These are phyloP conservation scores for Rhysida immarginata DNA, from an alignment of 1,140 invertebrate species.

Conservation along the genomic window DNA sequence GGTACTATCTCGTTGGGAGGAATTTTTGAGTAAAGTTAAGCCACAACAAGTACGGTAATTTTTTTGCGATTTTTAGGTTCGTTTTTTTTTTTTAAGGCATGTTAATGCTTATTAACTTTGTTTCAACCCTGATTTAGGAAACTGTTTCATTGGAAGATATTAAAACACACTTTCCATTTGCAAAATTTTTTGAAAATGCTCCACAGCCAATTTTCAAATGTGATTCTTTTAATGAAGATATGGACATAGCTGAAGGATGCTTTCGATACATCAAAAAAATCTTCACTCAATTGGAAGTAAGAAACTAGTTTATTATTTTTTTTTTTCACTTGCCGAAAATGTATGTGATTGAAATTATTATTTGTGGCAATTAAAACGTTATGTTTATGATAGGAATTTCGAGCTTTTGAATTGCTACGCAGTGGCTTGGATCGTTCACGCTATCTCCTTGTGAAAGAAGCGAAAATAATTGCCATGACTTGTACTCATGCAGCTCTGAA, in stretches of 20 bases:
- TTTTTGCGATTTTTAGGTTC: too few relatives aligned
- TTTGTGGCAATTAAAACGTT: too few relatives aligned
- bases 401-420: constrained; percentile 84
- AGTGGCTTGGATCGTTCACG: constrained; percentile 89
- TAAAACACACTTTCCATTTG: constrained; percentile 75
- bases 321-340: not conserved
- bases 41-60: too few relatives aligned
- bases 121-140: too few relatives aligned
- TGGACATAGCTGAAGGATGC: constrained; percentile 82
- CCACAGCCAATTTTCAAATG: constrained; percentile 82
- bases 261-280: constrained; percentile 91
- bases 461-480: constrained; percentile 99
- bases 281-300: constrained; percentile 77
- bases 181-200: constrained; percentile 78
- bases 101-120: too few relatives aligned
- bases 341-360: not conserved
- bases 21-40: constrained; percentile 54
- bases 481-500: constrained; percentile 98
- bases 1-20: constrained; percentile 78
- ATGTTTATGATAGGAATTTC: constrained; percentile 83
- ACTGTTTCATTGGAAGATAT: constrained; percentile 28
- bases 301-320: constrained; percentile 6
- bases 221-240: constrained; percentile 62
- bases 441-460: constrained; percentile 94
- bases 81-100: too few relatives aligned